These are phyloP conservation scores for Protobothrops flavoviridis DNA, from an alignment of 2,113 vertebrate species.

Conservation along the genomic window DNA sequence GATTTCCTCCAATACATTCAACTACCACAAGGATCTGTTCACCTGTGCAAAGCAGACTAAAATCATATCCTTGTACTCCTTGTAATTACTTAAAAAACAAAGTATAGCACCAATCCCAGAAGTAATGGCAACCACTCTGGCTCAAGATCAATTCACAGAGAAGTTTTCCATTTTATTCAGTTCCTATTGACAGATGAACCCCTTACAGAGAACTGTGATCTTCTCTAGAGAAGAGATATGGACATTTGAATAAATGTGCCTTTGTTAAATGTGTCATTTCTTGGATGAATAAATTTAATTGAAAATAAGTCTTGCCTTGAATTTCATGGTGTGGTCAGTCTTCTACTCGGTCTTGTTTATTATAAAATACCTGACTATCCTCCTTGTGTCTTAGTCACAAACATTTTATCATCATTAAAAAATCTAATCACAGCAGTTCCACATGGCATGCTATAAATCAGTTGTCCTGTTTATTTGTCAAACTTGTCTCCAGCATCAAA, in stretches of 20 bases:
- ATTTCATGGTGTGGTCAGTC: constrained; percentile 5
- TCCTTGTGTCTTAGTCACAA: constrained; percentile 11
- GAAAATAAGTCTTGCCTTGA: constrained; percentile 40
- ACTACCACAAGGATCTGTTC: background rate
- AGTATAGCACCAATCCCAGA: background rate
- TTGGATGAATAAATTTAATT: constrained; percentile 26
- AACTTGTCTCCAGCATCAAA: constrained; percentile 26
- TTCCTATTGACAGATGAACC: constrained; percentile 11
- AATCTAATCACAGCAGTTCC: constrained; percentile 37
- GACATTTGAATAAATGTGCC: constrained; percentile 34
- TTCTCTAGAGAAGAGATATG: constrained; percentile 22
- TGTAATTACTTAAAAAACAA: background rate
- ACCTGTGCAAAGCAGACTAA: background rate
- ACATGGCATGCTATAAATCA: constrained; percentile 32
- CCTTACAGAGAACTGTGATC: constrained; percentile 28
- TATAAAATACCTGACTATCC: constrained; percentile 31
- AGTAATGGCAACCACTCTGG: background rate
- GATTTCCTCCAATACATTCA: background rate
- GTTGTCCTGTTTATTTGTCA: constrained; percentile 40
- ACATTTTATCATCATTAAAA: constrained; percentile 34
- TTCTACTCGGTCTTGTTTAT: constrained; percentile 14
- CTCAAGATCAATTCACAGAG: background rate
- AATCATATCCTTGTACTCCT: background rate
- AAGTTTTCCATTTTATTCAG: background rate
- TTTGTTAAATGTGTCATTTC: constrained; percentile 7